These are phyloP conservation scores for Hylaeus volcanicus DNA, from an alignment of 1,140 invertebrate genomes.

Conservation along the genomic window DNA sequence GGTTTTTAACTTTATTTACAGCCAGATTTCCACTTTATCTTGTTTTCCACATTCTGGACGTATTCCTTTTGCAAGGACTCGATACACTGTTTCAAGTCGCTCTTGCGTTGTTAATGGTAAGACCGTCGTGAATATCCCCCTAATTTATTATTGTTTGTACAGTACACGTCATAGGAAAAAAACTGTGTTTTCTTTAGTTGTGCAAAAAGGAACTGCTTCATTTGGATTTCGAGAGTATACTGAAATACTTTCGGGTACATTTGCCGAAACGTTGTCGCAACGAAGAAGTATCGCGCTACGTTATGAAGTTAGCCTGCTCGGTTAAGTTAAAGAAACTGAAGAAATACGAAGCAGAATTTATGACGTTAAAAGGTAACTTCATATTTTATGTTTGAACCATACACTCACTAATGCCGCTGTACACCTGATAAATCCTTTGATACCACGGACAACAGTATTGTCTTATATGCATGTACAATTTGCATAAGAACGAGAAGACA, in stretches of 20 bases:
- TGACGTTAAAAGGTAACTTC: constrained; percentile 87
- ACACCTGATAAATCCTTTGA: constrained; percentile 22
- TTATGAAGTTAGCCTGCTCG: constrained; percentile 94
- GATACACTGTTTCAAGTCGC: constrained; percentile 98
- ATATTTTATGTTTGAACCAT: constrained; percentile 78
- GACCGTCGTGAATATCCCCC: background rate
- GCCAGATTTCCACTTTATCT: constrained; percentile 98
- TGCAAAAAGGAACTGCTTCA: constrained; percentile 96
- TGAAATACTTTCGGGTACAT: constrained; percentile 96
- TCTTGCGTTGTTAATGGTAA: constrained; percentile 93
- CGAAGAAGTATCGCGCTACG: constrained; percentile 92
- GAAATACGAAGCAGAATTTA: constrained; percentile 97
- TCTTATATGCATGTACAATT: constrained; percentile 47
- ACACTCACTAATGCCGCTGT: constrained; percentile 25
- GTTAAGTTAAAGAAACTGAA: constrained; percentile 96
- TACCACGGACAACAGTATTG: background rate
- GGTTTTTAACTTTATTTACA: constrained; percentile 99
- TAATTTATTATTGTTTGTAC: background rate
- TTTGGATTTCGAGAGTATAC: constrained; percentile 96
- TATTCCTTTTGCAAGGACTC: constrained; percentile 96
- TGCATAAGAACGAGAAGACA: constrained; percentile 20
- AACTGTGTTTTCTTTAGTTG: constrained; percentile 78
- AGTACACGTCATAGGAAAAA: background rate
- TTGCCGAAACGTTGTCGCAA: constrained; percentile 97
- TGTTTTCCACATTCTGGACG: constrained; percentile 98